phyloP scores from a whole-genome alignment of 2,888 invertebrate genomes.

The Argynnis bischoffii region DNA sequence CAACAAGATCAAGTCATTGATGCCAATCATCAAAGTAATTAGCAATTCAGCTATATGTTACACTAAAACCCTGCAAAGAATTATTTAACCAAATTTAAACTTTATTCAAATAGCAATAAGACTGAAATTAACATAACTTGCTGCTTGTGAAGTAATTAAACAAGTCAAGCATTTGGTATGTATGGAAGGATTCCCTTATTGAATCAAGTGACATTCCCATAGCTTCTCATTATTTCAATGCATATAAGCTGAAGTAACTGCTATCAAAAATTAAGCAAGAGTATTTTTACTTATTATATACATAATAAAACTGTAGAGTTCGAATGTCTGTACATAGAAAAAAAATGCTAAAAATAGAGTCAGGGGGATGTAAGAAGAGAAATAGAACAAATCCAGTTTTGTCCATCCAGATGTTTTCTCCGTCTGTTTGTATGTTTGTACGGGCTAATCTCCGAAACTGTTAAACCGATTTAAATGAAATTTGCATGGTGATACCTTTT shows the following conservation, averaged over 20 bases:
- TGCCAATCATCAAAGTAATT: not conserved
- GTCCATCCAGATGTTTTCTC: too few relatives aligned
- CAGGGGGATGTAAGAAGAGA: too few relatives aligned
- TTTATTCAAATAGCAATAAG: not conserved
- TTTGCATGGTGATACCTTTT: too few relatives aligned
- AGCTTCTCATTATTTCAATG: slow-evolving; percentile 14
- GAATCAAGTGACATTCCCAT: slow-evolving; percentile 13
- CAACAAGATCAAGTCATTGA: not conserved
- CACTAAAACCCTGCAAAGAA: not conserved
- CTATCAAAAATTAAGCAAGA: not conserved
- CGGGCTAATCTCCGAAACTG: too few relatives aligned
- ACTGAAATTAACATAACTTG: not conserved
- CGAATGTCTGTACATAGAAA: too few relatives aligned
- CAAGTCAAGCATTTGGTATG: slow-evolving; percentile 19
- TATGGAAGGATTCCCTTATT: slow-evolving; percentile 15
- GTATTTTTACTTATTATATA: too few relatives aligned
- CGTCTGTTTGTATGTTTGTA: too few relatives aligned
- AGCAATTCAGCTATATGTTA: slow-evolving; percentile 3
- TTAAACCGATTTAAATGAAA: too few relatives aligned
- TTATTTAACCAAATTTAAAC: not conserved
- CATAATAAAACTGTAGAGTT: too few relatives aligned
- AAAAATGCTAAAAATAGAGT: too few relatives aligned
- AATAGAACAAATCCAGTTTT: too few relatives aligned
- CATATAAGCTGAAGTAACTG: not conserved
- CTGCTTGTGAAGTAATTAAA: slow-evolving; percentile 5